A percentile compares a stretch with the other conserved stretches of the same genome.
phyloP scores from a whole-genome alignment of 2,888 invertebrate species.

The Neocrepidodera transversa region DNA sequence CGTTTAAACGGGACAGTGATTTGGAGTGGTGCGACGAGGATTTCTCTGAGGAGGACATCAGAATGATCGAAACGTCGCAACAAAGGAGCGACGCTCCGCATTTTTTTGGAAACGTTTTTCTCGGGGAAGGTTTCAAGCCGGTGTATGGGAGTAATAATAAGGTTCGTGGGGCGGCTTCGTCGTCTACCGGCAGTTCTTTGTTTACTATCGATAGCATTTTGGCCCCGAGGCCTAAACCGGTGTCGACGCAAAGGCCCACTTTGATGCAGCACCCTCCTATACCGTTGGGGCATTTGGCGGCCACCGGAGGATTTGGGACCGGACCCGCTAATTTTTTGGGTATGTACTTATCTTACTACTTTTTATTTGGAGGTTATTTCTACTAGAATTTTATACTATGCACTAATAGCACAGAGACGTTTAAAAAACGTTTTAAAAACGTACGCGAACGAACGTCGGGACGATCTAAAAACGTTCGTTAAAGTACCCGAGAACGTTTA shows the following conservation, averaged over 20 bases:
- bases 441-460: too few relatives aligned
- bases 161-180: conserved; percentile 15
- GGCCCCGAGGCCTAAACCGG: conserved; percentile 70
- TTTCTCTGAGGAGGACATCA: conserved; percentile 50
- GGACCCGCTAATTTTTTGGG: conserved; percentile 77
- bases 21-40: conserved; percentile 57
- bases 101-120: conserved; percentile 52
- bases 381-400: too few relatives aligned
- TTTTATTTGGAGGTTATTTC: too few relatives aligned
- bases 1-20: conserved; percentile 56
- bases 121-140: conserved; percentile 60
- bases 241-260: conserved; percentile 64
- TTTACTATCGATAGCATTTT: conserved; percentile 89
- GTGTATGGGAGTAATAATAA: conserved; percentile 48
- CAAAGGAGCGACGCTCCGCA: conserved; percentile 46
- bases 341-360: conserved; percentile 65
- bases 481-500: too few relatives aligned
- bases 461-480: too few relatives aligned
- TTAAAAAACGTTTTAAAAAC: too few relatives aligned
- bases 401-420: too few relatives aligned
- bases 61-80: conserved; percentile 58
- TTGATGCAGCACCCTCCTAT: conserved; percentile 64
- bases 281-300: conserved; percentile 69
- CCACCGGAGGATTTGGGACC: conserved; percentile 70
- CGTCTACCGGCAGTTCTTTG: conserved; percentile 63